These are phyloP conservation scores for Toxonevra muliebris DNA, from an alignment of 2,888 invertebrate species.

Conservation along the genomic window DNA sequence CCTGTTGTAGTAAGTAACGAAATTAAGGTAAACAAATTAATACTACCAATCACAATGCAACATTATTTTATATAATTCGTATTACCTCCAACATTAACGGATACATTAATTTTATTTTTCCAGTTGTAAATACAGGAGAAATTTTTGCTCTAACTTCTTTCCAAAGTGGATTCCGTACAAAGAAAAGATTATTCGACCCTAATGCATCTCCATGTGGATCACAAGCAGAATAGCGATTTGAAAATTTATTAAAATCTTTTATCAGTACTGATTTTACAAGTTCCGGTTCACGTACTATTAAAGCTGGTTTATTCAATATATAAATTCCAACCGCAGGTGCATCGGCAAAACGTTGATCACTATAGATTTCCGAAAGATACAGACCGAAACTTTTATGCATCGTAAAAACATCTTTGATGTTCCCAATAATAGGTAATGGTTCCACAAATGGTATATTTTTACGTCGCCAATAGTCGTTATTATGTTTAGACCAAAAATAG, in stretches of 20 bases:
- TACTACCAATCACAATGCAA: background rate
- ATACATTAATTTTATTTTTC: conserved; percentile 64
- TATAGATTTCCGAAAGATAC: conserved; percentile 61
- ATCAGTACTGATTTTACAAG: conserved; percentile 65
- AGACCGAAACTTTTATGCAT: conserved; percentile 54
- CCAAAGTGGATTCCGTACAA: conserved; percentile 65
- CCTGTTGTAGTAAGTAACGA: conserved; percentile 39
- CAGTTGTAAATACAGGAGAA: conserved; percentile 66
- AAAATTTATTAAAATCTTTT: conserved; percentile 65
- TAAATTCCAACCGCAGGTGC: conserved; percentile 61
- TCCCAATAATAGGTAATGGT: conserved; percentile 65
- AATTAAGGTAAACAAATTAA: background rate
- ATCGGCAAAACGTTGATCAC: conserved; percentile 48
- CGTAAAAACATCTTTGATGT: conserved; percentile 56
- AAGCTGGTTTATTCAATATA: conserved; percentile 64
- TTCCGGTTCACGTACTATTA: conserved; percentile 66
- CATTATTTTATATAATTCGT: background rate
- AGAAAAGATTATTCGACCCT: conserved; percentile 64
- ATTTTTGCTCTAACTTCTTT: conserved; percentile 63
- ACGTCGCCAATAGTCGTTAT: conserved; percentile 57
- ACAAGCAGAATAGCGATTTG: conserved; percentile 50
- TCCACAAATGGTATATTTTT: conserved; percentile 60
- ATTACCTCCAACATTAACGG: conserved; percentile 55
- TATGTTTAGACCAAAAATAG: conserved; percentile 60
- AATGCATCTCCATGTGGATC: conserved; percentile 61